Evolutionary conservation across 2,797 vertebrate species (phyloP), one percentile per base, ranked within the genome.

Genomic region (Sebastes elongatus): DNA sequence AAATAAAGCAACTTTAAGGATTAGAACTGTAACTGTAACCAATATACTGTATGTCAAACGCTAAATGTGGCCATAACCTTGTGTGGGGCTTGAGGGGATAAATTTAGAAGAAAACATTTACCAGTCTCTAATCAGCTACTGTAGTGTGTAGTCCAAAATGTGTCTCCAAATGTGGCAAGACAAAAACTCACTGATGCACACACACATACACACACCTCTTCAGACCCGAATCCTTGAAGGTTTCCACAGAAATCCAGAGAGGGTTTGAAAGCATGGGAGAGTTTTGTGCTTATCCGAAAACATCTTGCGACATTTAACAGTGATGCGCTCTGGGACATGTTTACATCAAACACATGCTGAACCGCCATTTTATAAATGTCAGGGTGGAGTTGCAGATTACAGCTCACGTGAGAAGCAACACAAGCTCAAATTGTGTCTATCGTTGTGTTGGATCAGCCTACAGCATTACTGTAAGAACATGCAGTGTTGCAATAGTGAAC

Each of bases 241-340:
- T 63, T 80, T 74, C 30, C 7, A 16, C 22, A 57, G 52, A 53
- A 70, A 63, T 85, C 74, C 67, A n/a, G 32, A 52, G 70, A 88
- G 77, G 68, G 74, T 84, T 86, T 65, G 11, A 65, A 78, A 74
- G 23, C 66, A 59, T 57, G 60, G 62, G 56, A 85, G 67, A 65
- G 56, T 86, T 86, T 86, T 78, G n/a, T 76, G 74, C 55, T 83
- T 78, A 88, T 91, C 76, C 5, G 13, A 59, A 87, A 90, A 86
- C 79, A 89, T 91, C 74, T 89, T 86, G 86, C 59, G 74, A 92
- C 88, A 93, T 91, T 93, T 94, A 88, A 67, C 83, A 52, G 46
- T 3, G 18, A 76, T 75, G 72, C 35, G 46, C 88, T 89, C 78
- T 76, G 85, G 88, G 90, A 91, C 76, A 73, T 78, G 85, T 89